Conservation (phyloP, 2,888 invertebrate species). For the Glyphotaelius pellucidus region DNA sequence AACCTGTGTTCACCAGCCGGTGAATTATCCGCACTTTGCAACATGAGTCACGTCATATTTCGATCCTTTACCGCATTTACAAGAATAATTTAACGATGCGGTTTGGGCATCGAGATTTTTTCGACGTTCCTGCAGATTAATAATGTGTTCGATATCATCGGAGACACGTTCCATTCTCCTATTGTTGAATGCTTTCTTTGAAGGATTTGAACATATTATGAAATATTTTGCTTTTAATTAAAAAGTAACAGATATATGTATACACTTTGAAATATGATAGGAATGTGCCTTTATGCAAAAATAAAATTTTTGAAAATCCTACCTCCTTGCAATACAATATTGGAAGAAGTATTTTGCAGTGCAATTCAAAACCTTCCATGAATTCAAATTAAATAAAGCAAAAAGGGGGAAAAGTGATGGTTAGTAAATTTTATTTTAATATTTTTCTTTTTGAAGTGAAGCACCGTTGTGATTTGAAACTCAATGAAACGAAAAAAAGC, state of each 20-base stretch:
- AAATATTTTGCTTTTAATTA: not conserved
- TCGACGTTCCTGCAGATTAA: not conserved
- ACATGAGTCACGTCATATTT: slow-evolving; percentile 23
- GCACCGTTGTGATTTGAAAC: too few species aligned
- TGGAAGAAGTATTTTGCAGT: too few species aligned
- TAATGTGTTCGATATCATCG: not conserved
- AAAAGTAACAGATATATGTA: not conserved
- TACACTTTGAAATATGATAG: too few species aligned
- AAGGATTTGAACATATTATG: not conserved
- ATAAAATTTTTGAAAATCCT: too few species aligned
- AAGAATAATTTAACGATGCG: not conserved
- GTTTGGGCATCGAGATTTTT: not conserved
- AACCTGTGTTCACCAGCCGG: not conserved
- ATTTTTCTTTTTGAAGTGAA: too few species aligned
- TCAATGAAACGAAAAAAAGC: too few species aligned
- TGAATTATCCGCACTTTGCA: not conserved
- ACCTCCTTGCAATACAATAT: too few species aligned
- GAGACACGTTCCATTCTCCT: not conserved
- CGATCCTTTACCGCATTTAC: not conserved
- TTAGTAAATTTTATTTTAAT: too few species aligned
- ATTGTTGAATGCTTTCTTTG: not conserved
- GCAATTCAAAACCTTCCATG: too few species aligned
- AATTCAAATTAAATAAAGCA: too few species aligned
- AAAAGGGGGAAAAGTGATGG: too few species aligned
- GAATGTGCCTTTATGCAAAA: too few species aligned